Percentiles rank a stretch among this genome's conserved stretches.
phyloP scores from a whole-genome alignment of 2,888 invertebrate species.

The Polyommatus icarus region DNA sequence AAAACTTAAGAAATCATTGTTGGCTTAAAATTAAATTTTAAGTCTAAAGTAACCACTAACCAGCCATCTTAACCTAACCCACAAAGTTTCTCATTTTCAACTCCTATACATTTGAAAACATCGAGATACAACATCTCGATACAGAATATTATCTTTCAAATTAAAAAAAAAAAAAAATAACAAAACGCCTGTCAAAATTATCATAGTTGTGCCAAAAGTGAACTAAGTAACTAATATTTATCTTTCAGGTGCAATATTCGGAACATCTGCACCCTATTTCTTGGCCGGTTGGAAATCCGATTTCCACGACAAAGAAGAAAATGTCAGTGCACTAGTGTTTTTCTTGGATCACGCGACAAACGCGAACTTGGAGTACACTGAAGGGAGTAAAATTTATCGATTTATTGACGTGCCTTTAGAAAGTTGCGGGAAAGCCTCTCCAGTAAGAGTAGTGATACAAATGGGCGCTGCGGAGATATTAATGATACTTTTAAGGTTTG shows the following conservation, averaged over 20 bases:
- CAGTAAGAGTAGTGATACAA: conserved; percentile 87
- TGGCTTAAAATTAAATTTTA: neutral
- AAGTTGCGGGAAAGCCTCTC: conserved; percentile 87
- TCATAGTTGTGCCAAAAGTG: neutral
- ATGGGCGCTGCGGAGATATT: conserved; percentile 88
- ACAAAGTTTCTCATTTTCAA: too few species aligned
- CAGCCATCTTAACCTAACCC: too few species aligned
- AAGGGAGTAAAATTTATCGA: conserved; percentile 63
- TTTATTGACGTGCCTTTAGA: conserved; percentile 91
- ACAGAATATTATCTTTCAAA: too few species aligned
- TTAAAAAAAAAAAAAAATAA: too few species aligned
- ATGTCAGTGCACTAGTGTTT: conserved; percentile 87
- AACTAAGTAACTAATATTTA: neutral
- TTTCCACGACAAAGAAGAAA: conserved; percentile 88
- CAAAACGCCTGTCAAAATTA: neutral
- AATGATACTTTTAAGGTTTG: conserved; percentile 86
- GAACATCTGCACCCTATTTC: conserved; percentile 89
- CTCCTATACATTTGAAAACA: too few species aligned
- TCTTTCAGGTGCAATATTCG: conserved; percentile 88
- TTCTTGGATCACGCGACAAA: conserved; percentile 88
- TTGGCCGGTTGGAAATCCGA: conserved; percentile 94
- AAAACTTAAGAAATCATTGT: too few species aligned
- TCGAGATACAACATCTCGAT: too few species aligned
- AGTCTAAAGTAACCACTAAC: too few species aligned
- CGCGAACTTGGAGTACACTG: conserved; percentile 80